These are phyloP conservation scores for Mirza zaza DNA, from an alignment of 2,113 vertebrate species.

Conservation along the genomic window DNA sequence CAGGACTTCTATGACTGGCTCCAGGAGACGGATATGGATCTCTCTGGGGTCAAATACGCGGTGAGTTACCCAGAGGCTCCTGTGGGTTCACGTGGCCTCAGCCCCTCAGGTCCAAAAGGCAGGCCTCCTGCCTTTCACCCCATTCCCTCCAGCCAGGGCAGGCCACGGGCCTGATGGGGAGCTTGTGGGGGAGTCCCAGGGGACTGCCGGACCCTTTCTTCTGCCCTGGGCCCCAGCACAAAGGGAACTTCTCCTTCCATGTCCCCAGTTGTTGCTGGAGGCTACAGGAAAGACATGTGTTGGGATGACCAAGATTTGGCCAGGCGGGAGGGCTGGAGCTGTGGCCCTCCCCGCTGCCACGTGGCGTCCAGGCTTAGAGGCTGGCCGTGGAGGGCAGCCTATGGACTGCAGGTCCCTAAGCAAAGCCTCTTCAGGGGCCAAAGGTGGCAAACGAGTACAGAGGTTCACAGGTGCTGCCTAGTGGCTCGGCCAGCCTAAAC, in stretches of 20 bases:
- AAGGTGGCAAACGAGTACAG: neutral
- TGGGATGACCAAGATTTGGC: neutral
- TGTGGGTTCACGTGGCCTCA: accelerated
- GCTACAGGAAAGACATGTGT: neutral
- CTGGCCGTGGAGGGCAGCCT: neutral
- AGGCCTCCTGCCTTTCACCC: neutral
- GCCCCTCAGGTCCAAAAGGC: neutral
- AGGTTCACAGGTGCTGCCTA: neutral
- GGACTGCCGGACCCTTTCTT: neutral
- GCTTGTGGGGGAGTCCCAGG: neutral
- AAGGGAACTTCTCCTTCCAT: accelerated
- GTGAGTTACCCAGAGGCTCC: conserved; percentile 83
- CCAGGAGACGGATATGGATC: conserved; percentile 90
- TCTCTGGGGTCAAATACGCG: conserved; percentile 92
- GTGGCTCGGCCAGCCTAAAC: neutral
- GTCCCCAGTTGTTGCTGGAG: neutral
- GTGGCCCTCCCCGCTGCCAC: neutral
- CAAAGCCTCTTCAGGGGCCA: neutral
- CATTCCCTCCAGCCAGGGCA: accelerated
- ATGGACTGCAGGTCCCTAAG: neutral
- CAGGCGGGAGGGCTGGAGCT: neutral
- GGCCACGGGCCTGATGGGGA: neutral
- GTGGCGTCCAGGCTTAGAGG: neutral
- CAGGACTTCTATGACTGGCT: conserved; percentile 99
- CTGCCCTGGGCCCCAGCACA: too few species aligned